phyloP scores from a whole-genome alignment of 2,797 vertebrate species.

The Discoglossus pictus region DNA sequence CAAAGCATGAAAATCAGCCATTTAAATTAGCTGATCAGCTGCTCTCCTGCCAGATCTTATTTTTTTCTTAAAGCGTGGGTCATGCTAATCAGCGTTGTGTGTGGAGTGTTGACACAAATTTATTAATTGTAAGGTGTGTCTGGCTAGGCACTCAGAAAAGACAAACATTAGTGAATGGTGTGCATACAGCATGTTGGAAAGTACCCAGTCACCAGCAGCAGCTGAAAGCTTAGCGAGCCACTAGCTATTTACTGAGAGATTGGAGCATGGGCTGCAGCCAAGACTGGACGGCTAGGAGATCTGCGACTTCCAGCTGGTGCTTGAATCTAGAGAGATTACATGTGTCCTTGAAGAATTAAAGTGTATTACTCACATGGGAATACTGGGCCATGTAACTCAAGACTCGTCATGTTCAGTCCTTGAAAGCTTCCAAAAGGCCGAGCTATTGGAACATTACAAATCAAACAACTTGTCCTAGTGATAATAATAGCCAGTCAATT shows the following conservation, averaged over 20 bases:
- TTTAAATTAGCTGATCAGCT: conserved; percentile 44
- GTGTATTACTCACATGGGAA: not conserved
- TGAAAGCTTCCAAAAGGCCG: too few species aligned
- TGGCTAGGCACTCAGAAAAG: conserved; percentile 58
- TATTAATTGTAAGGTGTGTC: conserved; percentile 68
- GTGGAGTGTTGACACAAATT: conserved; percentile 64
- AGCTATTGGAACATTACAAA: too few species aligned
- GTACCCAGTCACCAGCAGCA: conserved; percentile 59
- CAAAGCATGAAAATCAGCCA: conserved; percentile 41
- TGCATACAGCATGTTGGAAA: conserved; percentile 58
- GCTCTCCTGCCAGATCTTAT: conserved; percentile 46
- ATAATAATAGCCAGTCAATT: too few species aligned
- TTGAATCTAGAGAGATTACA: not conserved
- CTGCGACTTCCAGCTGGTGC: too few species aligned
- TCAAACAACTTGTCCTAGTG: too few species aligned
- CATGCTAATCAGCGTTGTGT: conserved; percentile 25
- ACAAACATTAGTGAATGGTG: conserved; percentile 63
- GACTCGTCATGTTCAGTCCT: too few species aligned
- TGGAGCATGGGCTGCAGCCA: conserved; percentile 6
- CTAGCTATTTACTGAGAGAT: conserved; percentile 39
- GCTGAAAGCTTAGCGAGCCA: conserved; percentile 58
- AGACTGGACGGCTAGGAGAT: not conserved
- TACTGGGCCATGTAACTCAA: too few species aligned
- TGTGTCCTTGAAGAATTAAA: not conserved
- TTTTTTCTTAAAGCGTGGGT: conserved; percentile 8